Base-by-base conservation (phyloP, 2,888 invertebrate species). In the Drosophila antonietae region DNA sequence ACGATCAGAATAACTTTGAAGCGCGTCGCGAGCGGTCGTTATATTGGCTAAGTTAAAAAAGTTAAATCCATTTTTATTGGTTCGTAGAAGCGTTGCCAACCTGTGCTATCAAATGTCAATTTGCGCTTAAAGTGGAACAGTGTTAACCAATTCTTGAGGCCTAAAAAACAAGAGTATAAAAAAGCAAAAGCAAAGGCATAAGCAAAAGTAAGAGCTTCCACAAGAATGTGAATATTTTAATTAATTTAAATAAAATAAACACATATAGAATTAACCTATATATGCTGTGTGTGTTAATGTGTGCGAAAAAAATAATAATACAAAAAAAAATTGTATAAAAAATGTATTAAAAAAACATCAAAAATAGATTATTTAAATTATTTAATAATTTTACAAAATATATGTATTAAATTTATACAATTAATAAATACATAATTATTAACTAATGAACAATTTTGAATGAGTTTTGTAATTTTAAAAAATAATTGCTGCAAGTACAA, bases 1-100 rank as follows among this genome's bases (percentile, higher is more conserved):
- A 77, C 87, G 90, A 90, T 91, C 91, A 91, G 91, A 91, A 91
- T 86, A 78, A 90, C 82, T 91, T 91, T 83, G 80, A 78, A 90
- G 87, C 84, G 91, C 83, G 86, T 80, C 81, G 90, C 85, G 90
- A 83, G 82, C 88, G 88, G 91, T 87, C 57, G 81, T 76, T 75
- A 60, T 68, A 35, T 57, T 73, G 68, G 52, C 49, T 67, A 57
- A 63, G 67, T 73, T 49, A 66, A 68, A 41, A 41, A 23, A 55
- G 55, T 55, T 55, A 31, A 28, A 23, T 23, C 23, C 53, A 28
- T 56, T 66, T 66, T 55, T 44, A 61, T 49, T 56, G 23, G 47
- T 31, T 53, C 53, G 55, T 20, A 23, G 37, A 33, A 63, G 43
- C 52, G 43, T 49, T 72, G 61, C 37, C 67, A 66, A 61, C 61